phyloP scores from a whole-genome alignment of 2,888 invertebrate species.

The Smittia aterrima region DNA sequence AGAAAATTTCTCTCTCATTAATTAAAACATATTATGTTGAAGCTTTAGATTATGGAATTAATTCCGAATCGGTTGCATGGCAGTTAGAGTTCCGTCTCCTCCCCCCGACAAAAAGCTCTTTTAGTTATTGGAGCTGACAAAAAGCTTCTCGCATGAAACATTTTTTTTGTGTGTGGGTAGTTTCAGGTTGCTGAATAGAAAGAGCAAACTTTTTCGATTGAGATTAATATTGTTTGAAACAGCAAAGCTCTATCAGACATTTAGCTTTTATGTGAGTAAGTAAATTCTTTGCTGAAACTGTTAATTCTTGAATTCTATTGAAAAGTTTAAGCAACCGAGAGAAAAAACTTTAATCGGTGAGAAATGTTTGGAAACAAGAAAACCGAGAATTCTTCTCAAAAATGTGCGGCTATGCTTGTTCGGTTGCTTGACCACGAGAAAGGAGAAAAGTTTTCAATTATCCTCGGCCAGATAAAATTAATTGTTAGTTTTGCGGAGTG shows the following conservation, averaged over 20 bases:
- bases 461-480: conserved; percentile 31
- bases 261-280: too few relatives aligned
- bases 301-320: not conserved
- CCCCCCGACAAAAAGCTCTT: not conserved
- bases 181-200: not conserved
- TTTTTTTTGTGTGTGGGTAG: not conserved
- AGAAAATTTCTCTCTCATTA: too few relatives aligned
- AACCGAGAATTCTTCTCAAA: too few relatives aligned
- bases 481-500: conserved; percentile 17
- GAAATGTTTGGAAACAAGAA: too few relatives aligned
- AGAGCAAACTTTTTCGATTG: conserved; percentile 28
- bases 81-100: too few relatives aligned
- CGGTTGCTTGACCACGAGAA: not conserved
- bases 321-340: too few relatives aligned
- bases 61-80: too few relatives aligned
- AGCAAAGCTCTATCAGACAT: too few relatives aligned
- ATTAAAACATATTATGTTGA: too few relatives aligned
- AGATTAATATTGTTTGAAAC: conserved; percentile 26
- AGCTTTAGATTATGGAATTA: too few relatives aligned
- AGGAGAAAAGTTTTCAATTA: conserved; percentile 30
- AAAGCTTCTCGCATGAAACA: not conserved
- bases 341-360: too few relatives aligned
- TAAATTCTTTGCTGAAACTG: conserved; percentile 20
- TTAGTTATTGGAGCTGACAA: not conserved
- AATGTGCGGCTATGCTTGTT: not conserved